Percentiles rank a stretch among this genome's conserved stretches.
These are phyloP conservation scores for Folsomia candida DNA, from an alignment of 2,888 invertebrate genomes.

Conservation along the genomic window DNA sequence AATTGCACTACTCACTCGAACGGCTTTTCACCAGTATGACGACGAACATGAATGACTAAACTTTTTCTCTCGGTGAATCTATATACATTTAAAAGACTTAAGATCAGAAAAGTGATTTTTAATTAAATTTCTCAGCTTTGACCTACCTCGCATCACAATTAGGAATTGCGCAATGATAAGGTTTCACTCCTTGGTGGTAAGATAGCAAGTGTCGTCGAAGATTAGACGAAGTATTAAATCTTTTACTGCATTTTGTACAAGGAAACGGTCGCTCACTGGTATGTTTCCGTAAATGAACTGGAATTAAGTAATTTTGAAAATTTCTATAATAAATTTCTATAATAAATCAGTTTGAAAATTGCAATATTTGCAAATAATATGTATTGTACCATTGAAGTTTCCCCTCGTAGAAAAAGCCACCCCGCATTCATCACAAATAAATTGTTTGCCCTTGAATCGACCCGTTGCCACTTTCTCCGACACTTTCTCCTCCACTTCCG, in stretches of 20 bases:
- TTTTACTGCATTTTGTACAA: conserved; percentile 25
- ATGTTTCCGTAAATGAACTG: conserved; percentile 27
- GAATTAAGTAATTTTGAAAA: background rate
- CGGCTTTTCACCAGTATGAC: conserved; percentile 29
- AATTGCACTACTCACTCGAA: conserved; percentile 5
- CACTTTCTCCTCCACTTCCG: too few species aligned
- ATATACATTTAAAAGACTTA: background rate
- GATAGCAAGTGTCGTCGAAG: conserved; percentile 31
- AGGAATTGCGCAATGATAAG: conserved; percentile 30
- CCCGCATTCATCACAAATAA: conserved; percentile 8
- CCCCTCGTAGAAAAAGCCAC: conserved; percentile 9
- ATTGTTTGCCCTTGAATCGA: background rate
- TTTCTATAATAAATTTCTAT: background rate
- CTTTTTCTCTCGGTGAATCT: conserved; percentile 19
- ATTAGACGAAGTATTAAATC: conserved; percentile 34
- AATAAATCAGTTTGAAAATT: background rate
- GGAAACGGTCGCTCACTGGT: conserved; percentile 24
- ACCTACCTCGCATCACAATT: conserved; percentile 24
- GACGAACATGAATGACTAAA: conserved; percentile 24
- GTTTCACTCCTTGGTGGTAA: conserved; percentile 34
- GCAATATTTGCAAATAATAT: too few species aligned
- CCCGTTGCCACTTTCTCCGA: background rate
- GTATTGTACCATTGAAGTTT: conserved; percentile 16
- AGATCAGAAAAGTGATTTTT: too few species aligned
- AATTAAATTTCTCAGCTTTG: background rate